Base-by-base conservation (phyloP, 2,888 invertebrate genomes). In the Saturnia japonica region DNA sequence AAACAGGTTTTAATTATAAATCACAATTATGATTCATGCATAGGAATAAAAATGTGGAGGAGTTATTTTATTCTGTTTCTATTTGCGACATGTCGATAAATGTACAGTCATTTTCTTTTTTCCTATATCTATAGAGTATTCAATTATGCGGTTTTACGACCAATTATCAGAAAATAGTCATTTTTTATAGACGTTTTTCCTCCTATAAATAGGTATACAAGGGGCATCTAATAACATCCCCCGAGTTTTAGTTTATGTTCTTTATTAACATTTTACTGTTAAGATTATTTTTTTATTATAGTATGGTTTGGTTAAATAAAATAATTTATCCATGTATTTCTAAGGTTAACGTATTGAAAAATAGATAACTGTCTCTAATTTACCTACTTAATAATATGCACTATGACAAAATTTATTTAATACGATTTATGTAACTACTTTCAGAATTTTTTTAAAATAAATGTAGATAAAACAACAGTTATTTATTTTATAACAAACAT, bases 91-190 rank as follows among this genome's bases (percentile, higher is more conserved):
- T n/a, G n/a, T 43, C 67, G 54, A 68, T 68, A 60, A 60, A 60
- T 28, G 57, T 60, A 28, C 28, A 28, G 14, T 28, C 57, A 28
- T 60, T 60, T 68, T 68, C 64, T 22, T 64, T 71, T 51, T 68
- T 45, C 54, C 69, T 64, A 67, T 67, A 34, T 2, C 3, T 34
- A 71, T 54, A 34, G 42, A 40, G 54, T 28, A 22, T 25, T 40
- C 57, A 60, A 72, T 45, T 40, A 45, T 60, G 45, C 19, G 66
- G 34, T 73, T 78, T 79, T 77, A 79, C 71, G 74, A 72, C 73
- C 78, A 76, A 78, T 79, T 78, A 79, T 77, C 71, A 68, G 72
- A 69, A 73, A 75, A 72, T 68, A 70, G 75, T 72, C 74, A 69
- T 73, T 73, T 74, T 75, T 72, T 71, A 60, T 67, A 28, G 67